Conservation (phyloP, 2,113 vertebrate genomes). For the Chaetodon trifascialis region DNA sequence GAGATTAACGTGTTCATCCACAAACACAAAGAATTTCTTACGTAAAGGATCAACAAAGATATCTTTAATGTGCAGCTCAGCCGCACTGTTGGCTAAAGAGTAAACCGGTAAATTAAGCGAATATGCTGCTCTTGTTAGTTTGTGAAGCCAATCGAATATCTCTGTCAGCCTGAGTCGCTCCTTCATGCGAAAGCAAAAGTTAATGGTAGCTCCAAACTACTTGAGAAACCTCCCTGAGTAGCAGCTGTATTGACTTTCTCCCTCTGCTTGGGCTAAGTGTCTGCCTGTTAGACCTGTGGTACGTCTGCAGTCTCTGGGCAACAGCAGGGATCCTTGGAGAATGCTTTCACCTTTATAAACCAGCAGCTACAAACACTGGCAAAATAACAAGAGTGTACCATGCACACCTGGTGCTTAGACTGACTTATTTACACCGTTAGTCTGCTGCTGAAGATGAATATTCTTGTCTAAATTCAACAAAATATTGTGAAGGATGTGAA, state of each 20-base stretch:
- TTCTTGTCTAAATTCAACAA: neutral
- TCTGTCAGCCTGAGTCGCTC: neutral
- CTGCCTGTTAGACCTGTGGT: constrained; percentile 13
- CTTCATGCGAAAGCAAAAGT: neutral
- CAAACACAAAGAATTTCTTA: neutral
- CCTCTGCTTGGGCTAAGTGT: neutral
- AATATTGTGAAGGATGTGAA: neutral
- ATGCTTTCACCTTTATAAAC: constrained; percentile 25
- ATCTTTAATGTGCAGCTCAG: neutral
- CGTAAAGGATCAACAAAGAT: neutral
- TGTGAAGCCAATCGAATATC: neutral
- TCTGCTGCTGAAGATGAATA: neutral
- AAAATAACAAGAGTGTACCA: neutral
- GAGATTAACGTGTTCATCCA: neutral
- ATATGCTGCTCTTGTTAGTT: neutral
- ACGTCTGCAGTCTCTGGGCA: constrained; percentile 34
- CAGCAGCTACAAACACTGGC: constrained; percentile 12
- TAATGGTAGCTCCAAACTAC: neutral
- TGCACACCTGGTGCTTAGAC: neutral
- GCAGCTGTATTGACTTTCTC: neutral
- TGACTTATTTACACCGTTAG: neutral
- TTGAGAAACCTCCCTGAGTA: constrained; percentile 6
- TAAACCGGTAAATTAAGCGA: neutral
- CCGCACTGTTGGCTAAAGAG: neutral
- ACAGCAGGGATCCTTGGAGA: constrained; percentile 20